Percentiles rank a stretch among this genome's conserved stretches.
Evolutionary conservation across 2,113 vertebrate species (phyloP).

Genomic region (Chlorodrepanis virens): DNA sequence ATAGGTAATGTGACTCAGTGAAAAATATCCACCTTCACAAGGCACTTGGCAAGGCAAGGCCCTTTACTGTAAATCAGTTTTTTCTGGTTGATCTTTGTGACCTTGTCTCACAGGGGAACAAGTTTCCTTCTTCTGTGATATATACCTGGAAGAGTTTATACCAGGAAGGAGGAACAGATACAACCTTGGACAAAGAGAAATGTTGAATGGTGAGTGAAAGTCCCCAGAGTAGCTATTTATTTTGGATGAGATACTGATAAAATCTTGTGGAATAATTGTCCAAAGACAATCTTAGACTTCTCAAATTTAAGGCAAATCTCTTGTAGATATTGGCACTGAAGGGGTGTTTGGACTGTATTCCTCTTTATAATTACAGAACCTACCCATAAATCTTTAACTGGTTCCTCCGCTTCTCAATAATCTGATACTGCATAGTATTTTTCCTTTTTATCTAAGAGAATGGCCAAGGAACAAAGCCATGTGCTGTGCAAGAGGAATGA

Average conservation of each 20-base stretch:
- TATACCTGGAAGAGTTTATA: not conserved
- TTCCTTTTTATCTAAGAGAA: not conserved
- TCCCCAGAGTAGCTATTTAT: not conserved
- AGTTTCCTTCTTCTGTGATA: not conserved
- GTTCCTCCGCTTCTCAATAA: not conserved
- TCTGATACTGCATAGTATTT: not conserved
- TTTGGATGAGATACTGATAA: not conserved
- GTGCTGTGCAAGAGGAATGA: accelerated
- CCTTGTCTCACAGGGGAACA: not conserved
- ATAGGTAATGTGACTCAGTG: not conserved
- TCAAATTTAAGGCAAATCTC: not conserved
- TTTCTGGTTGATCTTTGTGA: not conserved
- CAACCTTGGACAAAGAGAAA: not conserved
- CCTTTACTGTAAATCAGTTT: not conserved
- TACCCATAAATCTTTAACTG: not conserved
- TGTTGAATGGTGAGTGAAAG: not conserved
- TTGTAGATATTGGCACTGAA: not conserved
- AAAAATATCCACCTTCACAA: not conserved
- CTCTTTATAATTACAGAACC: not conserved
- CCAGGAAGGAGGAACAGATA: not conserved
- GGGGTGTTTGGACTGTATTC: not conserved
- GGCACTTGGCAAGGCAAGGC: not conserved
- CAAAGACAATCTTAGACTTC: not conserved
- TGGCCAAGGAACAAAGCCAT: not conserved
- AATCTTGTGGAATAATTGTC: not conserved